A percentile compares a stretch with the other conserved stretches of the same genome.
phyloP scores from a whole-genome alignment of 2,888 invertebrate genomes.

The Phengaris arion region DNA sequence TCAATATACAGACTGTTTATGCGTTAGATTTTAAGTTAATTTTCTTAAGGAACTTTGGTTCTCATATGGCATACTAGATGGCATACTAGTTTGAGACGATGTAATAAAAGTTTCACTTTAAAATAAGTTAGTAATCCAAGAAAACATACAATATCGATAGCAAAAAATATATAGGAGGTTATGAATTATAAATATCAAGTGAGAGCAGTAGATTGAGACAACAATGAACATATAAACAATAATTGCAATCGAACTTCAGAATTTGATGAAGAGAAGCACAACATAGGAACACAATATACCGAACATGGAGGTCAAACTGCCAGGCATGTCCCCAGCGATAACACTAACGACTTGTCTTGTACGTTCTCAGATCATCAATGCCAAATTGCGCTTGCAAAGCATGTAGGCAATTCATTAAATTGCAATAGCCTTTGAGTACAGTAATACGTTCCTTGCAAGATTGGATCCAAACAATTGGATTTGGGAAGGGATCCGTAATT shows the following conservation, averaged over 20 bases:
- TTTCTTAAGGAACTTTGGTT: too few species aligned
- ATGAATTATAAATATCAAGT: too few species aligned
- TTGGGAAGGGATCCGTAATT: constrained; percentile 26
- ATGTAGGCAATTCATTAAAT: constrained; percentile 28
- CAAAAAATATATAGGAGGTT: too few species aligned
- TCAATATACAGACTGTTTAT: too few species aligned
- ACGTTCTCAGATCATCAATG: constrained; percentile 30
- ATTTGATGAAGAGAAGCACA: background rate
- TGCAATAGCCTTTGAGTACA: constrained; percentile 28
- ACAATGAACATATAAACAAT: background rate
- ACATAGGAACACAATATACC: constrained; percentile 31
- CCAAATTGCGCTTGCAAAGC: constrained; percentile 26
- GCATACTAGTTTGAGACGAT: too few species aligned
- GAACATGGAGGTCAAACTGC: constrained; percentile 35
- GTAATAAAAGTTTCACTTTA: too few species aligned
- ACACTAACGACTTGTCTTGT: constrained; percentile 32
- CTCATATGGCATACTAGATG: too few species aligned
- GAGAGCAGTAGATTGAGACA: too few species aligned
- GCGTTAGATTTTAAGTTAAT: too few species aligned
- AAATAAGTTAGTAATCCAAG: too few species aligned
- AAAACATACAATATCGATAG: too few species aligned
- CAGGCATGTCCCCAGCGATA: constrained; percentile 36
- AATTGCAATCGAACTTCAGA: background rate
- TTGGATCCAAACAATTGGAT: constrained; percentile 27
- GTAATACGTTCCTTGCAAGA: constrained; percentile 28